Evolutionary conservation across 2,797 vertebrate genomes (phyloP), one percentile per base, ranked within the genome.

Genomic region (Scarus forsteni): DNA sequence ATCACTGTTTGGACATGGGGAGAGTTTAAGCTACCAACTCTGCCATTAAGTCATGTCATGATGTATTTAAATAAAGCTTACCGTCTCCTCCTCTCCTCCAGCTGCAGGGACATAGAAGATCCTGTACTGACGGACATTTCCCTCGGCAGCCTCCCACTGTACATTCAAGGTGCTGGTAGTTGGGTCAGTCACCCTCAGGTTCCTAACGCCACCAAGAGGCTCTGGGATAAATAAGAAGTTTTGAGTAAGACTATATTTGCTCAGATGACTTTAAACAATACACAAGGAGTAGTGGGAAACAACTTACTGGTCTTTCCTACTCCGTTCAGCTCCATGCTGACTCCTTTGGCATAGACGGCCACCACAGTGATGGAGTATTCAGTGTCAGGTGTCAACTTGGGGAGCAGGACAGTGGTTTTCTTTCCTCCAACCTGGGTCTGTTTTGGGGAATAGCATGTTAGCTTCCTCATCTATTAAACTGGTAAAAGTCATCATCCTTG

Each of bases 271-370:
- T 27, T 7, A 12, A 51, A 34, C 19, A 8, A 11, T 11, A 38
- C 16, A 15, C 10, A 16, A 39, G 3, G 3, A 27, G 8, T 40
- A 46, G 0, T 4, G 7, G 38, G 1, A 38, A 1, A 52, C 6
- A 43, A 90, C 97, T 95, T 93, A 99, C 98, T 97, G 51, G 98
- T 99, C 90, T 95, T 99, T 92, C 98, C 98, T 70, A 92, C 85
- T 62, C 97, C 98, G 0, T 94, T 96, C 83, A 99, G 95, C 16
- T 96, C 93, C 35, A 88, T 87, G 18, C 95, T 96, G 59, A 95
- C 94, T 27, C 96, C 97, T 0, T 85, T 95, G 0, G 93, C 80
- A 0, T 99, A 99, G 14, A 95, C 18, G 0, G 97, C 97, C 42
- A 94, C 94, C 73, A 99, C 97, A 0, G 90, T 94, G 84, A 99